These are phyloP conservation scores for Helicoverpa assulta DNA, from an alignment of 2,888 invertebrate species.

Conservation along the genomic window DNA sequence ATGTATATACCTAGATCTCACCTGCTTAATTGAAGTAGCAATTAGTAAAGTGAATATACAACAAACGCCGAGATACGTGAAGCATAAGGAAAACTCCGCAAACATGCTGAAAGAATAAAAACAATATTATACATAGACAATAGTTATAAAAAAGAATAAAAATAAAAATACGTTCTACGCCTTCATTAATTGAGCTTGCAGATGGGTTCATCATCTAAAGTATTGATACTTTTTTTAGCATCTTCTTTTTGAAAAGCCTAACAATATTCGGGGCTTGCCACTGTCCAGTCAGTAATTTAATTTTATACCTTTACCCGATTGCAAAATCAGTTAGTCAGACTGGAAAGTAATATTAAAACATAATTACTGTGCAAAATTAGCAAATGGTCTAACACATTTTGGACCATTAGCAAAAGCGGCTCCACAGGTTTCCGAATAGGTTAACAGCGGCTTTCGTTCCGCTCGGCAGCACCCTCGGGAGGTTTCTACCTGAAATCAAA, in stretches of 20 bases:
- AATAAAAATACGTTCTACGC: too few relatives aligned
- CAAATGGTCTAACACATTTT: slow-evolving; percentile 80
- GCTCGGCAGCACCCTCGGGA: slow-evolving; percentile 83
- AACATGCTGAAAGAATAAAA: slow-evolving; percentile 77
- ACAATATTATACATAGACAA: neutral
- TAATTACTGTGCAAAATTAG: slow-evolving; percentile 86
- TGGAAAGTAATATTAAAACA: neutral
- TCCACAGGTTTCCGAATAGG: slow-evolving; percentile 91
- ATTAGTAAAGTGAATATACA: slow-evolving; percentile 95
- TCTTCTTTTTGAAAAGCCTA: too few relatives aligned
- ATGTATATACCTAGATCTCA: slow-evolving; percentile 67
- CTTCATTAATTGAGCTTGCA: too few relatives aligned
- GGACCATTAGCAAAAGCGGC: slow-evolving; percentile 91
- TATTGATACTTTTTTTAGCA: too few relatives aligned
- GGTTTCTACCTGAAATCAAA: slow-evolving; percentile 78
- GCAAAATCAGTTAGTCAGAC: too few relatives aligned
- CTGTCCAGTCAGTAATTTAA: too few relatives aligned
- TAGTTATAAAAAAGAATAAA: too few relatives aligned
- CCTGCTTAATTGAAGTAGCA: slow-evolving; percentile 92
- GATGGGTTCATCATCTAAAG: too few relatives aligned
- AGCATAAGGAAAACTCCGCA: slow-evolving; percentile 92
- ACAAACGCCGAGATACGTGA: slow-evolving; percentile 93
- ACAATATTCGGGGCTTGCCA: too few relatives aligned
- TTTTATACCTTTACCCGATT: too few relatives aligned
- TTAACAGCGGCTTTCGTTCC: slow-evolving; percentile 85